Base-by-base conservation (phyloP, 2,888 invertebrate species). In the Harmothoe impar region DNA sequence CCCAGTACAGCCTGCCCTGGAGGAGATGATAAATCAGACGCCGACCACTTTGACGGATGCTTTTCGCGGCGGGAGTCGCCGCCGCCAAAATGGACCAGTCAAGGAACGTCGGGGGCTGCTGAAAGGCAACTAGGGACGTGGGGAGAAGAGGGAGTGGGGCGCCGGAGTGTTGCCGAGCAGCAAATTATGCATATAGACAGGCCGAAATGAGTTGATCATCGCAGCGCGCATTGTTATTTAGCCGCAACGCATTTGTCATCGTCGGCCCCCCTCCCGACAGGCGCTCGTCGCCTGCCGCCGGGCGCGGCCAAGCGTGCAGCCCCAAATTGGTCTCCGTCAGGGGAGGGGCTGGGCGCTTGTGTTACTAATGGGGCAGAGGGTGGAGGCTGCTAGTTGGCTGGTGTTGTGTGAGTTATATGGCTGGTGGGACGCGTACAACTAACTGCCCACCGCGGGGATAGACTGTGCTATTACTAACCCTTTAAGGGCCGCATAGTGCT, bases 131-230 rank as follows among this genome's bases (percentile, higher is more conserved):
- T 25, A 31, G 77, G 25, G 25, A 77, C 15, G 25, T 29, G 31
- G 77, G 77, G 77, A 77, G 77, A 31, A 25, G 77, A 77, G 77
- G 81, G 15, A 35, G 77, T 5, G 29, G 29, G 29, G 72, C 25
- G 72, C n/a, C 72, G 12, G 72, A 72, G 72, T 72, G 72, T 81
- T 81, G 81, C 81, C 81, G 81, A 81, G 81, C 81, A 81, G 81
- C 81, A 35, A 33, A 81, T 81, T 81, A 43, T 81, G 81, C 81
- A 81, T 81, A 81, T 81, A 81, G 81, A 81, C 81, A 81, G 81
- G 35, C 33, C 81, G 35, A 81, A 81, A 81, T 81, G 81, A 81
- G 81, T 81, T 81, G 81, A 81, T 81, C 81, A 81, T 81, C 81
- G 81, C 81, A 20, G 35, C 23, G 81, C 43, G 81, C 81, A 81